phyloP scores from a whole-genome alignment of 2,113 vertebrate species.

The Prietella phreatophila region DNA sequence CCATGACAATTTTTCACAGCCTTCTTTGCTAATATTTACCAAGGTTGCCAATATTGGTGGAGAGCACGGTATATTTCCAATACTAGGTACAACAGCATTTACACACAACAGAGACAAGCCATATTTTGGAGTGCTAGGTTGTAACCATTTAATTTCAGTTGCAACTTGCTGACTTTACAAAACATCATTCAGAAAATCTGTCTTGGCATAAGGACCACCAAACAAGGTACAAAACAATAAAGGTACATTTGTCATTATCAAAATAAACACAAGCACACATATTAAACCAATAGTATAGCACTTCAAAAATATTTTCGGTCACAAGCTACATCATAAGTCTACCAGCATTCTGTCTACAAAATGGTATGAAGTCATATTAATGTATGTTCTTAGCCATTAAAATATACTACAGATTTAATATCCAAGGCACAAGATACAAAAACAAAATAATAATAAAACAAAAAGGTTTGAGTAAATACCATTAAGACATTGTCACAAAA shows the following conservation, averaged over 20 bases:
- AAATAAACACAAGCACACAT: slow-evolving; percentile 56
- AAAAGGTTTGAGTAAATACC: slow-evolving; percentile 57
- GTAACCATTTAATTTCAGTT: slow-evolving; percentile 53
- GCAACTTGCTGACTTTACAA: slow-evolving; percentile 54
- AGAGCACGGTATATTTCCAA: not conserved
- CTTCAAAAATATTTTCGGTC: slow-evolving; percentile 56
- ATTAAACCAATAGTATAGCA: slow-evolving; percentile 54
- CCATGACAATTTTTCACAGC: no score
- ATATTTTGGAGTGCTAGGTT: slow-evolving; percentile 32
- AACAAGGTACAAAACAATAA: slow-evolving; percentile 55
- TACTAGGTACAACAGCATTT: not conserved
- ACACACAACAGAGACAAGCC: not conserved
- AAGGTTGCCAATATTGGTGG: no score
- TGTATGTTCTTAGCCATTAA: slow-evolving; percentile 57
- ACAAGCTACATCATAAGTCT: slow-evolving; percentile 59
- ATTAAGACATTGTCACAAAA: slow-evolving; percentile 59
- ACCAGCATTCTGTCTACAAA: slow-evolving; percentile 58
- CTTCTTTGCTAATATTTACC: no score
- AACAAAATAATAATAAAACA: slow-evolving; percentile 51
- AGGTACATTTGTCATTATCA: slow-evolving; percentile 56
- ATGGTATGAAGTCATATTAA: slow-evolving; percentile 55
- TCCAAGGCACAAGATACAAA: slow-evolving; percentile 64
- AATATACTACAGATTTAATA: slow-evolving; percentile 65
- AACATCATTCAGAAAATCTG: slow-evolving; percentile 55
- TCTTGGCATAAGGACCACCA: slow-evolving; percentile 56